Percentiles rank a stretch among this genome's conserved stretches.
phyloP scores from a whole-genome alignment of 2,888 invertebrate genomes.

The Cheiracanthium punctorium region DNA sequence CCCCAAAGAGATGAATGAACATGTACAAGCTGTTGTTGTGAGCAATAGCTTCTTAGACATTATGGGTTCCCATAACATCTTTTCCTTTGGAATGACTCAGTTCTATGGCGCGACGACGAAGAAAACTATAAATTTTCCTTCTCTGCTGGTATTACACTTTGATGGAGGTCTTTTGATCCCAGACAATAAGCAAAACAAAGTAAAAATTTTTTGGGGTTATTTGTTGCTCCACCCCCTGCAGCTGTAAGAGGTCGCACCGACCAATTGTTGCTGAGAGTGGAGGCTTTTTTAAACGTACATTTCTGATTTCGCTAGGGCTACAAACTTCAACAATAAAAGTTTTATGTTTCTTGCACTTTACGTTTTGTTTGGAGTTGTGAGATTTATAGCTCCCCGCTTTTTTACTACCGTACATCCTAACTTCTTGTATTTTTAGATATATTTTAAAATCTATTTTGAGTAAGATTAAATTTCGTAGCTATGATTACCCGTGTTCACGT shows the following conservation, averaged over 20 bases:
- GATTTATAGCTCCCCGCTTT: conserved; percentile 53
- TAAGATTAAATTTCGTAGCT: conserved; percentile 53
- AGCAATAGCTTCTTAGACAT: conserved; percentile 33
- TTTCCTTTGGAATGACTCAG: background rate
- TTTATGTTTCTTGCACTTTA: conserved; percentile 55
- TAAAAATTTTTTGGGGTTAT: conserved; percentile 46
- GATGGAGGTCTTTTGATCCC: conserved; percentile 54
- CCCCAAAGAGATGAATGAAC: conserved; percentile 63
- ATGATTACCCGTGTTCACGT: conserved; percentile 9
- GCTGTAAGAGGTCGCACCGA: conserved; percentile 53
- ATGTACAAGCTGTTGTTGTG: conserved; percentile 54
- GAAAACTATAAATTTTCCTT: conserved; percentile 67
- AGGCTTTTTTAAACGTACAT: conserved; percentile 24
- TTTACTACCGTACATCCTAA: conserved; percentile 36
- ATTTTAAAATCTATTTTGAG: conserved; percentile 19
- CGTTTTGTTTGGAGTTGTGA: conserved; percentile 51
- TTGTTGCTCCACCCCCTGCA: conserved; percentile 55
- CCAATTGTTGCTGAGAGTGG: conserved; percentile 56
- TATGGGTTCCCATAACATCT: conserved; percentile 59
- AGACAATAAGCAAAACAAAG: conserved; percentile 49
- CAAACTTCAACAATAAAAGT: conserved; percentile 61
- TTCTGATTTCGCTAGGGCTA: conserved; percentile 45
- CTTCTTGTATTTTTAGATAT: conserved; percentile 25
- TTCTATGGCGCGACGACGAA: conserved; percentile 61
- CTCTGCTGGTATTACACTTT: conserved; percentile 39